Evolutionary conservation across 2,888 invertebrate genomes (phyloP).

Genomic region (Halictus ligatus): DNA sequence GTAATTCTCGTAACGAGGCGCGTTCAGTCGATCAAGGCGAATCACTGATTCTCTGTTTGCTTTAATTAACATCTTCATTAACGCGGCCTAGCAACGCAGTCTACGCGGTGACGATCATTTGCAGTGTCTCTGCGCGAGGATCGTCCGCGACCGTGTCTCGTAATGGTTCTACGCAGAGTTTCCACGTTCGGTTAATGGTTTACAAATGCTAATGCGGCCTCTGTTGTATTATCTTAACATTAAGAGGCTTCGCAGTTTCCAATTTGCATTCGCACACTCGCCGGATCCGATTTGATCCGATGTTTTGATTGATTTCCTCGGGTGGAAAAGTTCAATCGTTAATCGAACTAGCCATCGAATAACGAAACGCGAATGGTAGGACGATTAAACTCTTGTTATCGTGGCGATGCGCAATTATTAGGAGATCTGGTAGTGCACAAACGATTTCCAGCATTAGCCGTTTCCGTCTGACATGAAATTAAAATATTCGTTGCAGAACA

Average conservation of each 20-base stretch:
- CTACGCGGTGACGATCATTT: slow-evolving; percentile 1
- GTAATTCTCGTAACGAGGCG: slow-evolving; percentile 1
- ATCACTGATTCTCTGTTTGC: slow-evolving; percentile 6
- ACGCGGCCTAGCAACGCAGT: background rate
- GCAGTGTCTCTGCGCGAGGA: background rate
- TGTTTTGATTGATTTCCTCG: slow-evolving; percentile 6
- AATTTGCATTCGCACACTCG: background rate
- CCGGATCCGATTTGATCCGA: background rate
- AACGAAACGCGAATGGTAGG: background rate
- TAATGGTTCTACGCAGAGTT: background rate
- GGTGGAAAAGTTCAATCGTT: slow-evolving; percentile 1
- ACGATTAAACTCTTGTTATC: background rate
- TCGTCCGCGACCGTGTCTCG: background rate
- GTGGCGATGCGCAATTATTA: background rate
- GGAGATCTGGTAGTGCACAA: no score
- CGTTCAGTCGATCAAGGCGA: slow-evolving; percentile 19
- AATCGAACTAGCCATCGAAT: background rate
- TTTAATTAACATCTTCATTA: slow-evolving; percentile 30
- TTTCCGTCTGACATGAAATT: no score
- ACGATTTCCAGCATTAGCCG: no score
- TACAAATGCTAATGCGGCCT: background rate
- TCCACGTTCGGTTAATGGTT: background rate
- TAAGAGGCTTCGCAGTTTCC: background rate
- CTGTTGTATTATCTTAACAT: background rate
- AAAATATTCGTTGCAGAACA: no score